A percentile compares a stretch with the other conserved stretches of the same genome.
These are phyloP conservation scores for Elgaria multicarinata DNA, from an alignment of 2,113 vertebrate genomes.

Conservation along the genomic window DNA sequence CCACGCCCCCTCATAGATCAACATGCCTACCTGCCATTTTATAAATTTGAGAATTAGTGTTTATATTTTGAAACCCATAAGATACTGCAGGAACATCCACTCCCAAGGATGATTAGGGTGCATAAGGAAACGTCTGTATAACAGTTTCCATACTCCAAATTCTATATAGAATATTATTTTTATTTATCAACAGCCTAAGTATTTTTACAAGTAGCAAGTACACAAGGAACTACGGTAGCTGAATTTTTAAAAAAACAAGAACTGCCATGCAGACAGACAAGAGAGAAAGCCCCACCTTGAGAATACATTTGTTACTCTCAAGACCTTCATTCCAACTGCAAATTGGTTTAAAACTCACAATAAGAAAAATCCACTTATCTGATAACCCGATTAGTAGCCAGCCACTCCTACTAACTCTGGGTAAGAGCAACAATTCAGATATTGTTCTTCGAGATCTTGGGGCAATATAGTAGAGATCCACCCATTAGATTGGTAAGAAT, in stretches of 20 bases:
- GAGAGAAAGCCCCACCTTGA: conserved; percentile 29
- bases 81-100: background rate
- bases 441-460: conserved; percentile 16
- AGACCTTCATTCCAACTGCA: conserved; percentile 17
- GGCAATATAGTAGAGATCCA: background rate
- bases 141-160: background rate
- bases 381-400: conserved; percentile 16
- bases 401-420: background rate
- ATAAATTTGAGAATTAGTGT: background rate
- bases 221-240: background rate
- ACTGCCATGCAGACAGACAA: conserved; percentile 16
- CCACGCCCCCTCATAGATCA: background rate
- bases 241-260: conserved; percentile 3
- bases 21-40: background rate
- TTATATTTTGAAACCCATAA: background rate
- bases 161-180: background rate
- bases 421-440: conserved; percentile 1
- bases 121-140: background rate
- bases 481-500: background rate
- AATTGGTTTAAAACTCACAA: conserved; percentile 27
- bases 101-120: background rate
- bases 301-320: background rate
- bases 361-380: conserved; percentile 31
- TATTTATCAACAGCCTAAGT: background rate
- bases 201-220: background rate